phyloP scores from a whole-genome alignment of 2,888 invertebrate species.

The Tiphia femorata region DNA sequence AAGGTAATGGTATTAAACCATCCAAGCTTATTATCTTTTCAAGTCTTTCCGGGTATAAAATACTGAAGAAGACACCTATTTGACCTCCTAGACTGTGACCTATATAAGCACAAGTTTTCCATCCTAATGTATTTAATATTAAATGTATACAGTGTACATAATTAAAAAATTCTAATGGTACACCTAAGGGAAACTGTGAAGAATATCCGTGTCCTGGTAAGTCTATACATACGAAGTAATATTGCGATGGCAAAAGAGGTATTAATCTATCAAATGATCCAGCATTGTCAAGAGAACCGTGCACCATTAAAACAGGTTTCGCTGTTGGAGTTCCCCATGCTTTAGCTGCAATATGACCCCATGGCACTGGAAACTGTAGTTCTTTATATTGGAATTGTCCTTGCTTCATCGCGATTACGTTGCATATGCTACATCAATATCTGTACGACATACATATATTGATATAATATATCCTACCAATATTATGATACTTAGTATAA shows the following conservation, averaged over 20 bases:
- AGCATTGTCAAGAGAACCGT: slow-evolving; percentile 68
- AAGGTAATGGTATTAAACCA: slow-evolving; percentile 55
- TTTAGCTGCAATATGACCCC: slow-evolving; percentile 73
- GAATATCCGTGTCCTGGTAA: slow-evolving; percentile 70
- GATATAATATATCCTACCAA: too few species aligned
- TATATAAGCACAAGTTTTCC: slow-evolving; percentile 63
- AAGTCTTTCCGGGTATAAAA: slow-evolving; percentile 68
- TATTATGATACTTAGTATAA: too few species aligned
- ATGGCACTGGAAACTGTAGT: slow-evolving; percentile 71
- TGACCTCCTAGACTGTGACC: slow-evolving; percentile 72
- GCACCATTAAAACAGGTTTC: slow-evolving; percentile 54
- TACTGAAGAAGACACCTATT: slow-evolving; percentile 61
- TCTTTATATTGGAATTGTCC: slow-evolving; percentile 50
- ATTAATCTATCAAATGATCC: slow-evolving; percentile 68
- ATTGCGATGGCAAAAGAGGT: slow-evolving; percentile 58
- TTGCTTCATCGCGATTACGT: neutral
- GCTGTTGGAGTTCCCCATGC: slow-evolving; percentile 56
- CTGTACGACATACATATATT: neutral
- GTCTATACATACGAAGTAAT: slow-evolving; percentile 67
- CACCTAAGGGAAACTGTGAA: slow-evolving; percentile 64
- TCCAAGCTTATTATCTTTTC: slow-evolving; percentile 69
- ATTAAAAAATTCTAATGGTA: slow-evolving; percentile 60
- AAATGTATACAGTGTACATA: slow-evolving; percentile 56
- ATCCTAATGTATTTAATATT: slow-evolving; percentile 63
- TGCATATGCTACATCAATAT: neutral